Conservation (phyloP, 1,140 invertebrate species). For the Leucophenga varia region DNA sequence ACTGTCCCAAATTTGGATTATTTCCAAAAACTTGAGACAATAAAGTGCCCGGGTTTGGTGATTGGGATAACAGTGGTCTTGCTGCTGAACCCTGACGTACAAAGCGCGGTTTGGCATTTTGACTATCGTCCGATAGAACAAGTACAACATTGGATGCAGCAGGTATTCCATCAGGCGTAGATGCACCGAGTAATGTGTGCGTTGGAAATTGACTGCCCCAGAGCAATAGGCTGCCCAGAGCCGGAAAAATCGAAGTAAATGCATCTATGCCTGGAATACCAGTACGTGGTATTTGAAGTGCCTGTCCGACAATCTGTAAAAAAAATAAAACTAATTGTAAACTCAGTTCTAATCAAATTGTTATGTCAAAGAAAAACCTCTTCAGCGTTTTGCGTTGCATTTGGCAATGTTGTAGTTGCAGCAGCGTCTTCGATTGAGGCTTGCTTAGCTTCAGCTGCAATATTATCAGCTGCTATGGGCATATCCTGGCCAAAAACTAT, state of each 20-base stretch:
- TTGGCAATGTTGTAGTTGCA: no score
- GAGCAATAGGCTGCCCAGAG: constrained; percentile 28
- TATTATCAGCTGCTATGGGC: background rate
- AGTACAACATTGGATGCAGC: constrained; percentile 44
- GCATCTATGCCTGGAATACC: constrained; percentile 28
- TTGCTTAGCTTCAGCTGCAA: background rate
- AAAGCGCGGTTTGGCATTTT: constrained; percentile 30
- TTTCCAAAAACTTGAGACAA: no score
- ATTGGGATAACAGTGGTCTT: no score
- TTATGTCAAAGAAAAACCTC: background rate
- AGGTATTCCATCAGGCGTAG: constrained; percentile 18
- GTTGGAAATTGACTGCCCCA: constrained; percentile 41
- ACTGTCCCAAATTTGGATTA: no score
- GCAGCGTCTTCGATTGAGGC: background rate
- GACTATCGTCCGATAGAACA: constrained; percentile 37
- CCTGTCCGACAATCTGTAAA: constrained; percentile 25
- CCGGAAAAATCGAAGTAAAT: constrained; percentile 36
- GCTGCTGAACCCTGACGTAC: constrained; percentile 23
- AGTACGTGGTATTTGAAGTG: constrained; percentile 20
- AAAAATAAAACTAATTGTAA: background rate
- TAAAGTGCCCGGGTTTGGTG: no score
- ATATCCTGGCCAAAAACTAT: background rate
- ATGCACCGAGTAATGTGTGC: constrained; percentile 22
- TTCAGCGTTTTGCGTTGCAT: no score
- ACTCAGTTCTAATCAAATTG: background rate